phyloP scores from a whole-genome alignment of 1,140 invertebrate genomes.

The Palaemon carinicauda region DNA sequence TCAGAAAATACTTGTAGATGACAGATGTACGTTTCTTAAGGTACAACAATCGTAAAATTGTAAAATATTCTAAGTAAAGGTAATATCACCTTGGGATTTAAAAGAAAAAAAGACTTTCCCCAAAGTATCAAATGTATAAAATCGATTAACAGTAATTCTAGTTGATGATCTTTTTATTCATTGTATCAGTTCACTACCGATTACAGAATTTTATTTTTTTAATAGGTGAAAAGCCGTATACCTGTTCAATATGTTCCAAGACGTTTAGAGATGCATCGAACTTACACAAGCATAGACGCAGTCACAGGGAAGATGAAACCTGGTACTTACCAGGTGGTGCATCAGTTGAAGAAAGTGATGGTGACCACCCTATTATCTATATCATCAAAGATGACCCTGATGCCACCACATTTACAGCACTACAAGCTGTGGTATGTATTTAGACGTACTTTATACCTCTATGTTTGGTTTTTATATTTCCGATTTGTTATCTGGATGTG shows the following conservation, averaged over 20 bases:
- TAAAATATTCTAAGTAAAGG: too few relatives aligned
- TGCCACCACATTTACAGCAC: slow-evolving; percentile 31
- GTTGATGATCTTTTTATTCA: too few relatives aligned
- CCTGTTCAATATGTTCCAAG: slow-evolving; percentile 87
- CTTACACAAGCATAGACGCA: slow-evolving; percentile 21
- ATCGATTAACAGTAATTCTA: too few relatives aligned
- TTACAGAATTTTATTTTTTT: not conserved
- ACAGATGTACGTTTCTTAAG: too few relatives aligned
- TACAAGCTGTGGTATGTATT: slow-evolving; percentile 41
- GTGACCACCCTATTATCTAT: slow-evolving; percentile 52
- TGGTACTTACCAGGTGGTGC: slow-evolving; percentile 12
- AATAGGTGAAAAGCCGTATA: slow-evolving; percentile 74
- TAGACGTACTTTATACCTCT: not conserved
- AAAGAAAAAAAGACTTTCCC: too few relatives aligned
- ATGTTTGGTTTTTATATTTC: not conserved
- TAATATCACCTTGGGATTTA: not conserved
- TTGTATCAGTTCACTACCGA: not conserved
- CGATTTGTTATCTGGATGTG: not conserved
- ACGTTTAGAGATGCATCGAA: slow-evolving; percentile 71
- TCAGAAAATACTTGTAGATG: too few relatives aligned
- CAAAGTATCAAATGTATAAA: not conserved
- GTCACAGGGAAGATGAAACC: slow-evolving; percentile 30
- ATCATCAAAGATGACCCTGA: slow-evolving; percentile 52
- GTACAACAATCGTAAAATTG: too few relatives aligned
- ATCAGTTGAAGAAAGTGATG: not conserved